Base-by-base conservation (phyloP, 2,113 vertebrate species). In the Silurus glanis region DNA sequence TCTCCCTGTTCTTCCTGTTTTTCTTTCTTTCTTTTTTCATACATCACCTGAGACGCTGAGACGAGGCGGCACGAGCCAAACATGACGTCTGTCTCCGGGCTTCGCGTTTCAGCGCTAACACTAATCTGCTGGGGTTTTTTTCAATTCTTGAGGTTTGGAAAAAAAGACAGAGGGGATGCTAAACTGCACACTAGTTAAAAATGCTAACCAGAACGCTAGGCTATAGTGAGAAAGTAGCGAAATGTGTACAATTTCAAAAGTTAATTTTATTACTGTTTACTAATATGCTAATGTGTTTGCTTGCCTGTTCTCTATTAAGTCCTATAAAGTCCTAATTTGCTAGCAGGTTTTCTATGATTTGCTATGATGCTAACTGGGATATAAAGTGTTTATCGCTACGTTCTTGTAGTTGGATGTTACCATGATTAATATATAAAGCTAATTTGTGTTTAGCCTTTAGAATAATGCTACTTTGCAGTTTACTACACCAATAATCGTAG, bases 1-100 rank as follows among this genome's bases (percentile, higher is more conserved):
- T 75, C 72, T 37, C 37, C 37, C 37, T 37, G 37, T 75, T 37
- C 83, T 61, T 75, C 56, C 21, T 76, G n/a, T 79, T 79, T 23
- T 59, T 47, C 28, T 59, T 45, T 61, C 58, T 79, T 23, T 59
- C 23, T 17, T 59, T 45, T 61, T 14, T 61, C 23, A 69, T 69
- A 78, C 53, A 82, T 86, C 92, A 90, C 85, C 91, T 89, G 91
- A 37, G 37, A 37, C 89, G 89, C 86, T 3, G 47, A 51, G 49
- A 82, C 14, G 88, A 92, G 90, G 89, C 86, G 91, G 92, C 72
- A 87, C 88, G 87, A 80, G 78, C 56, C 56, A 13, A 61, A 37
- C 28, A 13, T 6, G 17, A 19, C 25, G 8, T 28, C 59, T 9
- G 55, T 76, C 74, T 28, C 6, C 28, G 17, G 75, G 75, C 75